phyloP scores from a whole-genome alignment of 2,113 vertebrate species.

The Muscicapa adusta region DNA sequence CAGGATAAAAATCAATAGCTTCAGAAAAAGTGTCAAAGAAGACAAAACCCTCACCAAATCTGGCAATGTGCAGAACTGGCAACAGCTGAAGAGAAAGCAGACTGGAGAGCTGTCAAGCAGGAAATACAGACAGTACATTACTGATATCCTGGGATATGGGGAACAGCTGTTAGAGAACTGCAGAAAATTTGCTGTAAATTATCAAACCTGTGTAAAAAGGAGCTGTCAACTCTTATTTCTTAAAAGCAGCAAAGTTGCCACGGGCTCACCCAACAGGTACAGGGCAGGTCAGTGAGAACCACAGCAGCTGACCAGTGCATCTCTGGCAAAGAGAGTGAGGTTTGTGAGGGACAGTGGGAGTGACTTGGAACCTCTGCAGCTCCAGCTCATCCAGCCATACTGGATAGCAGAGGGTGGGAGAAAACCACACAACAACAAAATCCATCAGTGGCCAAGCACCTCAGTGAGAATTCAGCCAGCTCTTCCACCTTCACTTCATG shows the following conservation, averaged over 20 bases:
- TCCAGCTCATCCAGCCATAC: neutral
- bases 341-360: neutral
- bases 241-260: neutral
- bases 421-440: neutral
- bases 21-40: neutral
- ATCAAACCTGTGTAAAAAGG: neutral
- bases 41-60: neutral
- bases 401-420: neutral
- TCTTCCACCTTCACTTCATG: neutral
- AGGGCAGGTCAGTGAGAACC: neutral
- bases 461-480: neutral
- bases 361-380: neutral
- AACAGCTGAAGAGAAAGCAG: neutral
- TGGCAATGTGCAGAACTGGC: neutral
- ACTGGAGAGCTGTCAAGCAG: neutral
- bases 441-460: neutral
- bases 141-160: neutral
- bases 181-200: neutral
- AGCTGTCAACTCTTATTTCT: neutral
- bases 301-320: neutral
- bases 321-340: neutral
- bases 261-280: fast-evolving
- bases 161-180: neutral
- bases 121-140: neutral
- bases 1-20: neutral